Evolutionary conservation across 2,797 vertebrate species (phyloP).

Genomic region (Scolopax rusticola): DNA sequence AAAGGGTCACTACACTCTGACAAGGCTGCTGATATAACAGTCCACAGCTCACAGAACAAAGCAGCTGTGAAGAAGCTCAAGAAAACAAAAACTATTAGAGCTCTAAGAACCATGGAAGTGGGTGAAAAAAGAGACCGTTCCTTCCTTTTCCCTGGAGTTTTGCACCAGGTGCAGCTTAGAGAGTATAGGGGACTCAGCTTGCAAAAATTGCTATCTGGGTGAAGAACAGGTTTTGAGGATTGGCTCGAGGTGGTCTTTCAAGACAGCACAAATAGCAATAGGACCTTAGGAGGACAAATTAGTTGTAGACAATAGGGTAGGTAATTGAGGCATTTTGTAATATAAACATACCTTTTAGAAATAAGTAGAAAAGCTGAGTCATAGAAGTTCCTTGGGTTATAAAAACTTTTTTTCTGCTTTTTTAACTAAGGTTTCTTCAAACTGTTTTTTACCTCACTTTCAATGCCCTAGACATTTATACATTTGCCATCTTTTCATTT

Average conservation of each 20-base stretch:
- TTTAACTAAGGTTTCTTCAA: not conserved
- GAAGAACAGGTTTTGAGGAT: not conserved
- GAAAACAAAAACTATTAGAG: not conserved
- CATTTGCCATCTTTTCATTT: not conserved
- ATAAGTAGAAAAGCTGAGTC: not conserved
- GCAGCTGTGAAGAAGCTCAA: not conserved
- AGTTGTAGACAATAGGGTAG: not conserved
- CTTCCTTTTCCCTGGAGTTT: not conserved
- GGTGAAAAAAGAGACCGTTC: not conserved
- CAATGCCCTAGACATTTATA: not conserved
- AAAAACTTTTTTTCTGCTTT: not conserved
- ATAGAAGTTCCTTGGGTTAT: not conserved
- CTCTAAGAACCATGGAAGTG: not conserved
- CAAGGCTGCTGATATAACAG: not conserved
- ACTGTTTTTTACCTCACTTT: not conserved
- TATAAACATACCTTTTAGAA: not conserved
- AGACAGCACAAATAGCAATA: not conserved
- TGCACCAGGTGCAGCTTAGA: not conserved
- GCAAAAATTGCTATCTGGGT: not conserved
- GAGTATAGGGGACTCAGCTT: not conserved
- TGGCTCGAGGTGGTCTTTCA: not conserved
- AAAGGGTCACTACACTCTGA: not conserved
- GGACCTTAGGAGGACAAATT: not conserved
- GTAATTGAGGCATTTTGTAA: not conserved
- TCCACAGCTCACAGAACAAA: not conserved